A percentile compares a stretch with the other conserved stretches of the same genome.
phyloP scores from a whole-genome alignment of 1,140 invertebrate species.

The Cheumatopsyche charites region DNA sequence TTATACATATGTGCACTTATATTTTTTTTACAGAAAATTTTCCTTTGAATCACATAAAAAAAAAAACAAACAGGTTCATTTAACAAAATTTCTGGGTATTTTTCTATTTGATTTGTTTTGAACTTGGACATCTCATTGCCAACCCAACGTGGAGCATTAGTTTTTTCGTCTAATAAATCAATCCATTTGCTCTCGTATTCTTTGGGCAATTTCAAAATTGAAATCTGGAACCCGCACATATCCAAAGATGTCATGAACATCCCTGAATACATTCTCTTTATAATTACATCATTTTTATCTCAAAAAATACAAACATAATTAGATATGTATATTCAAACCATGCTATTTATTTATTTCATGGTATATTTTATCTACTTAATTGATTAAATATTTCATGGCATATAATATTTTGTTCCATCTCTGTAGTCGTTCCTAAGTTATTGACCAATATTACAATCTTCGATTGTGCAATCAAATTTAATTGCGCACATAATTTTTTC shows the following conservation, averaged over 20 bases:
- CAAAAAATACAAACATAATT: slow-evolving; percentile 44
- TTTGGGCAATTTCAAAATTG: slow-evolving; percentile 67
- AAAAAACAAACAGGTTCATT: too few relatives aligned
- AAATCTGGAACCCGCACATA: slow-evolving; percentile 80
- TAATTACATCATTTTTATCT: slow-evolving; percentile 63
- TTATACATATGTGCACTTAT: neutral
- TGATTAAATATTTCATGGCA: slow-evolving; percentile 70
- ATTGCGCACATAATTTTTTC: slow-evolving; percentile 57
- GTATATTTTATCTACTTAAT: slow-evolving; percentile 58
- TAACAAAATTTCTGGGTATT: neutral
- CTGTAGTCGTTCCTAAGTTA: slow-evolving; percentile 79
- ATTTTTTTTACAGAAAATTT: neutral
- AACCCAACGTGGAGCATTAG: slow-evolving; percentile 68
- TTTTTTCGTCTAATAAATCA: slow-evolving; percentile 64
- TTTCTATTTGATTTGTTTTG: neutral
- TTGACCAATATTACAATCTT: slow-evolving; percentile 75
- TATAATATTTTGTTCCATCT: slow-evolving; percentile 80
- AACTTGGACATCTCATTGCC: slow-evolving; percentile 52
- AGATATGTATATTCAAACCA: slow-evolving; percentile 24
- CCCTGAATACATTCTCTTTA: slow-evolving; percentile 72
- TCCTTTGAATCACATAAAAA: neutral
- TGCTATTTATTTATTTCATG: too few relatives aligned
- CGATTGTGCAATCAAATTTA: slow-evolving; percentile 62
- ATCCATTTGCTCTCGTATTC: slow-evolving; percentile 60
- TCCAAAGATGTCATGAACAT: slow-evolving; percentile 81